phyloP scores from a whole-genome alignment of 2,113 vertebrate species.

The Muntiacus reevesi region DNA sequence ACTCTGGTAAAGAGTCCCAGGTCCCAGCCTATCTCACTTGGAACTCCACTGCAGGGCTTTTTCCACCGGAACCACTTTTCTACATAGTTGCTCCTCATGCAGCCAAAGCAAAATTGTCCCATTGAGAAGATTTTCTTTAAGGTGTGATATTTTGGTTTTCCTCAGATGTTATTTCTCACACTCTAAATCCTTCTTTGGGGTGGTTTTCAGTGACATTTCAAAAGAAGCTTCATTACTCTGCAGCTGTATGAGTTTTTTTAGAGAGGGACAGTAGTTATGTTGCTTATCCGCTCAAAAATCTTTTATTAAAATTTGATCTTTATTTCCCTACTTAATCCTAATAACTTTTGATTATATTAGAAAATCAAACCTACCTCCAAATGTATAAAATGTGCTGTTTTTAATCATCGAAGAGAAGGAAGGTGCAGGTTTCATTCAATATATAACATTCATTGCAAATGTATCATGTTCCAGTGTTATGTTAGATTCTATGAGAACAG shows the following conservation, averaged over 20 bases:
- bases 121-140: not conserved
- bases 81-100: not conserved
- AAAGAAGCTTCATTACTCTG: not conserved
- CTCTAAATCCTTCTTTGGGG: not conserved
- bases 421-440: not conserved
- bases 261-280: not conserved
- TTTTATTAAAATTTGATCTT: not conserved
- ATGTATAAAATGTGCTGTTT: not conserved
- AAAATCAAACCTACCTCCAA: not conserved
- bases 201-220: not conserved
- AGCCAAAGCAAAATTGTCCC: not conserved
- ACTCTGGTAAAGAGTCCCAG: not conserved
- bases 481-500: not conserved
- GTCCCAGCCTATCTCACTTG: not conserved
- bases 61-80: not conserved
- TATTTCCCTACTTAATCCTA: not conserved
- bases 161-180: not conserved
- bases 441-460: not conserved
- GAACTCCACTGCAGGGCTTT: not conserved
- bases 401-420: not conserved
- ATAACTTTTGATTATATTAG: not conserved
- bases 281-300: not conserved
- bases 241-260: not conserved
- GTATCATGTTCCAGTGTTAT: not conserved
- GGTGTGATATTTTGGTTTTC: not conserved